Evolutionary conservation across 2,888 invertebrate species (phyloP).

Genomic region (Cerastoderma edule): DNA sequence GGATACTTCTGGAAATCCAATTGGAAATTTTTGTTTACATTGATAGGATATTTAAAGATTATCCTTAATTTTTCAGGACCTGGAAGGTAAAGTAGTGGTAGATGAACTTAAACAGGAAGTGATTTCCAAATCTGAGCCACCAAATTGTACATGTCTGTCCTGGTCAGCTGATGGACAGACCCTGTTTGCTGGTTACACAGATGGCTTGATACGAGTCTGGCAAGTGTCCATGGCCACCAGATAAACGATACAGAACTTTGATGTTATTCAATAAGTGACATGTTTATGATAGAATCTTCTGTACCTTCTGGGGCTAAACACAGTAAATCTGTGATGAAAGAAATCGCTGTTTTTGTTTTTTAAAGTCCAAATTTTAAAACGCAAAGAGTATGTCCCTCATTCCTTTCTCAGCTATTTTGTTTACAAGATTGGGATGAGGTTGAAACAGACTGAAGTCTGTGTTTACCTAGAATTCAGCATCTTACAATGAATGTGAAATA

Average conservation of each 20-base stretch:
- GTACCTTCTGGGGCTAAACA: slow-evolving; percentile 2
- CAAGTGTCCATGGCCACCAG: slow-evolving; percentile 88
- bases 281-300: slow-evolving; percentile 2
- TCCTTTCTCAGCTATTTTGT: too few relatives aligned
- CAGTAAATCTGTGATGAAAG: slow-evolving; percentile 18
- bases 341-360: not conserved
- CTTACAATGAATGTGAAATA: too few relatives aligned
- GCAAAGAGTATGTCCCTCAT: too few relatives aligned
- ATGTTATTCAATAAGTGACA: not conserved
- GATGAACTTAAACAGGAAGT: slow-evolving; percentile 99
- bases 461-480: too few relatives aligned
- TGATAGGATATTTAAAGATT: too few relatives aligned
- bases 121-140: slow-evolving; percentile 94
- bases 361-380: too few relatives aligned
- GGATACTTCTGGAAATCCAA: too few relatives aligned
- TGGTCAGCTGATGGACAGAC: slow-evolving; percentile 99
- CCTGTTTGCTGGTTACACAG: slow-evolving; percentile 99
- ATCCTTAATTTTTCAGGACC: slow-evolving; percentile 90
- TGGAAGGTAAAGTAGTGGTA: slow-evolving; percentile 99
- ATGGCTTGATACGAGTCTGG: slow-evolving; percentile 99
- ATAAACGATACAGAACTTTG: slow-evolving; percentile 33
- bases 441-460: too few relatives aligned
- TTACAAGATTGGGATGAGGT: too few relatives aligned
- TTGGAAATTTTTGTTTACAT: too few relatives aligned
- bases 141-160: slow-evolving; percentile 97